Evolutionary conservation across 64 coral and sea anemone genomes (phyloP).

Genomic region (Hydrozoanthus tunicans): DNA sequence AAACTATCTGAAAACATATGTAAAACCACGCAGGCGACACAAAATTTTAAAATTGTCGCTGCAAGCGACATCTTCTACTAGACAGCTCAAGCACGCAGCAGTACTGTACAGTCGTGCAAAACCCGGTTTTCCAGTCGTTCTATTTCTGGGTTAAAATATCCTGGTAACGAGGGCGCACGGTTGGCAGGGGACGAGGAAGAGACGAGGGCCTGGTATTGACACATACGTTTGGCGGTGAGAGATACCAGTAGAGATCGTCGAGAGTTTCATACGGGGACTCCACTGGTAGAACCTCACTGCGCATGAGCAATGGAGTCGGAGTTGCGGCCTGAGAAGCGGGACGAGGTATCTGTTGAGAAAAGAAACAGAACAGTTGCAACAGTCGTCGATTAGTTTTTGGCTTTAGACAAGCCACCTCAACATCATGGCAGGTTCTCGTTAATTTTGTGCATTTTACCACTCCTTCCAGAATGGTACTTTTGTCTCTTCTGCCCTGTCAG

Average conservation of each 20-base stretch:
- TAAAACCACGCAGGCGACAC: too few relatives aligned
- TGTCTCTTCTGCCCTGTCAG: too few relatives aligned
- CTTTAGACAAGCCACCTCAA: too few relatives aligned
- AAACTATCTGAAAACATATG: too few relatives aligned
- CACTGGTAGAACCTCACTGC: background rate
- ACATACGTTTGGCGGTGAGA: conserved; percentile 26
- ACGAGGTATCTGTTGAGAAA: conserved; percentile 2
- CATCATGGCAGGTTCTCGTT: too few relatives aligned
- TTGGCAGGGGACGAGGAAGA: background rate
- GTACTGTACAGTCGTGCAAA: background rate
- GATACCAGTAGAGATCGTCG: conserved; percentile 19
- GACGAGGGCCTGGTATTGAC: conserved; percentile 17
- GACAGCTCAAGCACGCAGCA: too few relatives aligned
- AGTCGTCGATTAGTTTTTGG: too few relatives aligned
- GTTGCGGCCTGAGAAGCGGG: background rate
- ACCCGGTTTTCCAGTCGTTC: background rate
- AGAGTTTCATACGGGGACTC: conserved; percentile 3
- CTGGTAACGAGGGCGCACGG: background rate
- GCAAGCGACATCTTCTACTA: too few relatives aligned
- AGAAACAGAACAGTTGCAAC: background rate
- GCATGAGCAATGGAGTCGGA: background rate
- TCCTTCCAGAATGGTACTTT: too few relatives aligned
- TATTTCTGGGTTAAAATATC: conserved; percentile 2
- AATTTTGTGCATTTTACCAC: too few relatives aligned
- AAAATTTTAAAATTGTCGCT: too few relatives aligned